A percentile compares a stretch with the other conserved stretches of the same genome.
phyloP scores from a whole-genome alignment of 2,888 invertebrate species.

The Lissocephala sabroskyi region DNA sequence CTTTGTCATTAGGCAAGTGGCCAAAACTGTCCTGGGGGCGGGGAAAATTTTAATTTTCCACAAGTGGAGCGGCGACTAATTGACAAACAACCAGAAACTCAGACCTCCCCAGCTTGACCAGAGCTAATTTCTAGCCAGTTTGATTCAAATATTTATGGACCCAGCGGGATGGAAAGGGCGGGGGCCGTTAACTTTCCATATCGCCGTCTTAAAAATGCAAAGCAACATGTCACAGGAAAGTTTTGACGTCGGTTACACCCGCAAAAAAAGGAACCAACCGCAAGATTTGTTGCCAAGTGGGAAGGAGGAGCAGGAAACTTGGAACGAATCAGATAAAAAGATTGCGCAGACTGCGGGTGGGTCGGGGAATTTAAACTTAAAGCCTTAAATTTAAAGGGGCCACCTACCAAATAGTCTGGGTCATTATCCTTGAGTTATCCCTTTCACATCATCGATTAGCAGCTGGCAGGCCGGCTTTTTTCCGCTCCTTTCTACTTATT shows the following conservation, averaged over 20 bases:
- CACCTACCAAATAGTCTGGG: conserved; percentile 39
- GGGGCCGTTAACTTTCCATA: conserved; percentile 28
- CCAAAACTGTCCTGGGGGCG: background rate
- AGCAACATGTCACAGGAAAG: conserved; percentile 15
- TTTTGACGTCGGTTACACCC: conserved; percentile 35
- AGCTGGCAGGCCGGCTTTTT: conserved; percentile 29
- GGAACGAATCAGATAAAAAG: too few relatives aligned
- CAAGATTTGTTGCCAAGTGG: too few relatives aligned
- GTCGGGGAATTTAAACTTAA: too few relatives aligned
- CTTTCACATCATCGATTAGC: conserved; percentile 63
- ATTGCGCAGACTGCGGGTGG: too few relatives aligned
- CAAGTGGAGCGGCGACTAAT: background rate
- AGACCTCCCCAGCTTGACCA: background rate
- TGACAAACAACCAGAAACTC: background rate
- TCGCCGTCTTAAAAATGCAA: conserved; percentile 25
- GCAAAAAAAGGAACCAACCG: background rate
- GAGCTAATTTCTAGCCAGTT: conserved; percentile 15
- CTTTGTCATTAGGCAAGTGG: background rate
- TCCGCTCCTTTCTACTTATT: too few relatives aligned
- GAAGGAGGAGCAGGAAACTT: too few relatives aligned
- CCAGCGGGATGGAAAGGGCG: too few relatives aligned
- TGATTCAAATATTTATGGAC: conserved; percentile 1
- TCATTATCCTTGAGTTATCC: conserved; percentile 65
- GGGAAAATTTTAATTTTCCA: conserved; percentile 23
- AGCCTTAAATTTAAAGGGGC: background rate